Conservation (phyloP, 2,888 invertebrate species). For the Rhimphoctona megacephalus region DNA sequence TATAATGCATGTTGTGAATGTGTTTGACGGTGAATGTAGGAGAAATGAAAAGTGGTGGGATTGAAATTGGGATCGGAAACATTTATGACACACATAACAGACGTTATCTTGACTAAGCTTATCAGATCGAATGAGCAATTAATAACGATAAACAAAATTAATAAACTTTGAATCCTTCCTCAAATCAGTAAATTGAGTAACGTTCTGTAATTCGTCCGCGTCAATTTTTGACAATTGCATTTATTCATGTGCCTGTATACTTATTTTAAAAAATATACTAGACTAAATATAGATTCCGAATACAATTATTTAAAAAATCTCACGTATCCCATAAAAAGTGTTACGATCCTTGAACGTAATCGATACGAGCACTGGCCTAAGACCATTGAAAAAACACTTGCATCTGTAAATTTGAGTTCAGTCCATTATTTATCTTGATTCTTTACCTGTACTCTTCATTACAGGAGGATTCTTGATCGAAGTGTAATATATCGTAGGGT, state of each 20-base stretch:
- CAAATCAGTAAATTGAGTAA: background rate
- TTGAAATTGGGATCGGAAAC: background rate
- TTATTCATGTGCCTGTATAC: background rate
- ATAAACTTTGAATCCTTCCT: background rate
- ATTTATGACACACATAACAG: background rate
- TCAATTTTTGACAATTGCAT: background rate
- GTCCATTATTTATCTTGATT: background rate
- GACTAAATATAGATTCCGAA: background rate
- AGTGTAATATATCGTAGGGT: slow-evolving; percentile 10
- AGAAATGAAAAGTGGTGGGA: background rate
- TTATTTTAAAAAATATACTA: background rate
- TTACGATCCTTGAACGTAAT: background rate
- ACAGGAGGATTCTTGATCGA: background rate
- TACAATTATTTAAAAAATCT: background rate
- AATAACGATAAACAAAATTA: background rate
- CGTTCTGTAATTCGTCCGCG: background rate
- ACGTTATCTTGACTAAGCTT: background rate
- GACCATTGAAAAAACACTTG: background rate
- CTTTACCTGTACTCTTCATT: background rate
- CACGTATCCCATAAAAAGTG: background rate
- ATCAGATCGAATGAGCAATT: background rate
- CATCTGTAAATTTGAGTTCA: background rate
- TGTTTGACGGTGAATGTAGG: background rate
- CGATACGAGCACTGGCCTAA: background rate
- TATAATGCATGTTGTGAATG: background rate